These are phyloP conservation scores for Danionella dracula DNA, from an alignment of 2,797 vertebrate species.

Conservation along the genomic window DNA sequence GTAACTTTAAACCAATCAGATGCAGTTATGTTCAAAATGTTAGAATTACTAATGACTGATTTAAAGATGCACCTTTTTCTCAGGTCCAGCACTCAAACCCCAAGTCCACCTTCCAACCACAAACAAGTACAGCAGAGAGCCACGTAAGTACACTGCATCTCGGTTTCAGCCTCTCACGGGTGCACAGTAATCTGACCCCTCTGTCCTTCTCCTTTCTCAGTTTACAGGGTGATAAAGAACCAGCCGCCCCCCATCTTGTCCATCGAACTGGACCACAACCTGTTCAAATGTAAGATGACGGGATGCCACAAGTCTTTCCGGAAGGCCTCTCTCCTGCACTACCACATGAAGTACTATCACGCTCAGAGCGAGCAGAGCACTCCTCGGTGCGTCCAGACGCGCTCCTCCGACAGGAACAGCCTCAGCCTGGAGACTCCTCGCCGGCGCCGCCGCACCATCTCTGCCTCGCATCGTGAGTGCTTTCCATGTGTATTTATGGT, in stretches of 20 bases:
- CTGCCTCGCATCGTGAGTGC: constrained; percentile 73
- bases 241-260: constrained; percentile 80
- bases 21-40: no score
- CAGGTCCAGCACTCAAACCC: constrained; percentile 69
- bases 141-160: constrained; percentile 58
- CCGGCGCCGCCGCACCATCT: constrained; percentile 70
- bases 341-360: constrained; percentile 98
- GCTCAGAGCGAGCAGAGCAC: constrained; percentile 75
- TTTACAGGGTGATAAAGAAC: constrained; percentile 83
- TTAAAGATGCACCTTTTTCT: no score
- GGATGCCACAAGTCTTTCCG: constrained; percentile 93
- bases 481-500: no score
- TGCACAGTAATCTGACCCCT: background rate
- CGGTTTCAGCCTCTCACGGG: background rate
- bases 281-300: constrained; percentile 86
- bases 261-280: constrained; percentile 88
- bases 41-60: no score
- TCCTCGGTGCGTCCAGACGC: constrained; percentile 71
- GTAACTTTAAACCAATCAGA: no score
- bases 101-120: constrained; percentile 74
- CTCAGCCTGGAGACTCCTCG: constrained; percentile 69
- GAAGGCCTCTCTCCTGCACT: constrained; percentile 91
- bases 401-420: constrained; percentile 68
- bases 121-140: constrained; percentile 79
- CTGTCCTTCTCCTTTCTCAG: constrained; percentile 41